Conservation (phyloP, 1,140 invertebrate species). For the Zaprionus davidi region DNA sequence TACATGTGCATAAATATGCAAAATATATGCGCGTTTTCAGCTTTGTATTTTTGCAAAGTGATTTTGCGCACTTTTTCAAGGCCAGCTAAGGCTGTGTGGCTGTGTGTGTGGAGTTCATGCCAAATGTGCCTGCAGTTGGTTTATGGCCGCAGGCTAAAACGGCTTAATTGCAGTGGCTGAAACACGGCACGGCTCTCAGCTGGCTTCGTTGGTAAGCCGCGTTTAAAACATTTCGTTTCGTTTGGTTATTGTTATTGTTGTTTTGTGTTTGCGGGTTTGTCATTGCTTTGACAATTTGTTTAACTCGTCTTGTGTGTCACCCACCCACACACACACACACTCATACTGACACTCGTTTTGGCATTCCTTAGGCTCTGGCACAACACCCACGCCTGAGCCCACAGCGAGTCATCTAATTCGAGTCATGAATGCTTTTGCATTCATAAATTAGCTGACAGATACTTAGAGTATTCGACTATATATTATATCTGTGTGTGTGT, state of each 20-base stretch:
- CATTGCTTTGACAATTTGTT: conserved; percentile 53
- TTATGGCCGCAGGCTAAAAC: conserved; percentile 53
- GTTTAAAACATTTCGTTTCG: conserved; percentile 49
- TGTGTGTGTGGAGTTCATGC: conserved; percentile 58
- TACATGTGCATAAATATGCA: conserved; percentile 15
- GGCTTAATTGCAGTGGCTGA: conserved; percentile 68
- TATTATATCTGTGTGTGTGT: conserved; percentile 22
- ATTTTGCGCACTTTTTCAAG: conserved; percentile 72
- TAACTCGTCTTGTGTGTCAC: conserved; percentile 46
- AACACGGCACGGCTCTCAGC: conserved; percentile 9
- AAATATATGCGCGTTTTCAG: conserved; percentile 27
- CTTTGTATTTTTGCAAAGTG: conserved; percentile 45
- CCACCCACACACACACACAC: conserved; percentile 30
- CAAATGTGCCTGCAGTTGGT: conserved; percentile 67
- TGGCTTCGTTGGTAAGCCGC: conserved; percentile 2
- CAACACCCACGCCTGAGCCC: conserved; percentile 55
- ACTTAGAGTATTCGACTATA: conserved; percentile 1
- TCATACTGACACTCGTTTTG: conserved; percentile 51
- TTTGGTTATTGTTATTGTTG: conserved; percentile 37
- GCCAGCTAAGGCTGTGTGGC: conserved; percentile 42
- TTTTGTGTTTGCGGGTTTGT: conserved; percentile 39
- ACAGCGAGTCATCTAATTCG: conserved; percentile 71
- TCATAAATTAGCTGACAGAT: conserved; percentile 73
- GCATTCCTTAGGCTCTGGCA: conserved; percentile 59
- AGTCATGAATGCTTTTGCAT: conserved; percentile 77